Evolutionary conservation across 2,797 vertebrate species (phyloP).

Genomic region (Pseudochaenichthys georgianus): DNA sequence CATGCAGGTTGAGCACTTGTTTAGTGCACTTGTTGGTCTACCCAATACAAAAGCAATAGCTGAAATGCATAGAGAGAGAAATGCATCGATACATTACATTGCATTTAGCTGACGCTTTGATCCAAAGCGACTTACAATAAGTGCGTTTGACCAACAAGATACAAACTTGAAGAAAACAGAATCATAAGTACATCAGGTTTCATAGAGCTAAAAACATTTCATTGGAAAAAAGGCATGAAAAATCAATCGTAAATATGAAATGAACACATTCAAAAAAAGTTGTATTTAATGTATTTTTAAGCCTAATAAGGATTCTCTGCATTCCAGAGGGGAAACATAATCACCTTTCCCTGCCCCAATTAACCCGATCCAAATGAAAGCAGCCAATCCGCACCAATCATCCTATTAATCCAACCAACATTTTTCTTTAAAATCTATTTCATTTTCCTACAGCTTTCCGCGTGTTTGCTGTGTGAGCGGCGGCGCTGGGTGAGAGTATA

Average conservation of each 20-base stretch:
- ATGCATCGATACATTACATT: too few species aligned
- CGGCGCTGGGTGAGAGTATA: conserved; percentile 59
- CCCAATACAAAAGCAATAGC: background rate
- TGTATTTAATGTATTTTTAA: background rate
- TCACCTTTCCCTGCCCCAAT: conserved; percentile 14
- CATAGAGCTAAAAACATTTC: background rate
- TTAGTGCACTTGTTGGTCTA: conserved; percentile 16
- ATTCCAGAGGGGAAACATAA: background rate
- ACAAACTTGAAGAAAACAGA: too few species aligned
- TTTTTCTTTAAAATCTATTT: conserved; percentile 24
- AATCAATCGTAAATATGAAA: background rate
- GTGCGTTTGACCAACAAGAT: too few species aligned
- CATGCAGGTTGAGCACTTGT: conserved; percentile 53
- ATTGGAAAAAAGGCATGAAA: too few species aligned
- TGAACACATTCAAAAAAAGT: background rate
- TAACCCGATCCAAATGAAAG: conserved; percentile 18
- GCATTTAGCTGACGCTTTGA: too few species aligned
- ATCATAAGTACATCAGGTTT: too few species aligned
- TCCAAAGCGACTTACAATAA: too few species aligned
- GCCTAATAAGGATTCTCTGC: background rate
- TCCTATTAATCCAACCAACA: conserved; percentile 50
- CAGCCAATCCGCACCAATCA: conserved; percentile 61
- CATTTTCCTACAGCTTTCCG: conserved; percentile 9
- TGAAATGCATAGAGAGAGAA: background rate
- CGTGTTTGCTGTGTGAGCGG: conserved; percentile 12